phyloP scores from a whole-genome alignment of 2,797 vertebrate genomes.

The Ctenosaura bakeri region DNA sequence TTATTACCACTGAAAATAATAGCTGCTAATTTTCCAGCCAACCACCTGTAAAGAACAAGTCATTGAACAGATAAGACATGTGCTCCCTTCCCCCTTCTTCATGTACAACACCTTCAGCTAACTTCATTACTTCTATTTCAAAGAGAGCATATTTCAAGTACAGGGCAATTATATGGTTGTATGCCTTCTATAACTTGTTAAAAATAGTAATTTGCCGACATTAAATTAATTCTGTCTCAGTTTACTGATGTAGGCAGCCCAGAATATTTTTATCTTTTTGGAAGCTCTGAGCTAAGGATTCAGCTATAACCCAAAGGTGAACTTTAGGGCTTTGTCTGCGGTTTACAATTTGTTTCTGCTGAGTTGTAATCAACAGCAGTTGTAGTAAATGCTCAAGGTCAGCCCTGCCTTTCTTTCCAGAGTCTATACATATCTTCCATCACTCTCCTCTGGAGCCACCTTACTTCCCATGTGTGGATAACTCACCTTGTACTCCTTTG shows the following conservation, averaged over 20 bases:
- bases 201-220: constrained; percentile 68
- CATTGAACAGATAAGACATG: constrained; percentile 58
- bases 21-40: constrained; percentile 71
- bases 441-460: neutral
- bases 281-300: constrained; percentile 15
- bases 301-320: constrained; percentile 4
- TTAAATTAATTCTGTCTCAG: constrained; percentile 71
- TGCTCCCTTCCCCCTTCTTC: neutral
- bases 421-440: neutral
- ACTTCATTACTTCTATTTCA: constrained; percentile 69
- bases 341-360: constrained; percentile 29
- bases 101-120: constrained; percentile 55
- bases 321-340: neutral
- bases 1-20: constrained; percentile 72
- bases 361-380: neutral
- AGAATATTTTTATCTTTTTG: constrained; percentile 53
- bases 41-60: constrained; percentile 71
- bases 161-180: constrained; percentile 65
- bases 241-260: constrained; percentile 56
- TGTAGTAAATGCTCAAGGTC: neutral
- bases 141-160: constrained; percentile 67
- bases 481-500: neutral
- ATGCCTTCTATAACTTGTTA: constrained; percentile 61
- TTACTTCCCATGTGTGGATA: neutral
- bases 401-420: neutral